phyloP scores from a whole-genome alignment of 2,888 invertebrate genomes.

The Erebia ligea region DNA sequence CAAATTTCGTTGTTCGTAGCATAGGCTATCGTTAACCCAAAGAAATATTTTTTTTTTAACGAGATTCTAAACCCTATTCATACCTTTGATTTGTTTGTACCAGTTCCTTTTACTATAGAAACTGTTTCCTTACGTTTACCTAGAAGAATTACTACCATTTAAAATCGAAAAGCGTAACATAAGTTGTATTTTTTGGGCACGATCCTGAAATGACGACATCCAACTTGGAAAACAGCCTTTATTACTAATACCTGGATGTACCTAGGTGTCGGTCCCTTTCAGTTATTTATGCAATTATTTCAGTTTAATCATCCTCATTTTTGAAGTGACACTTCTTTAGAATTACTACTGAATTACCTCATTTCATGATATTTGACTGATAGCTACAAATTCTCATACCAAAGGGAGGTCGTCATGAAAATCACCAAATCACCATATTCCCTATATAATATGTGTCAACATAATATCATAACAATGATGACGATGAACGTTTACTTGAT shows the following conservation, averaged over 20 bases:
- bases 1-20: no score
- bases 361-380: no score
- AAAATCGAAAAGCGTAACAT: slow-evolving; percentile 22
- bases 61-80: slow-evolving; percentile 1
- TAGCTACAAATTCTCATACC: no score
- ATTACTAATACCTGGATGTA: background rate
- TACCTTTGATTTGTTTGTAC: background rate
- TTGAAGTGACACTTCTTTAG: no score
- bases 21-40: no score
- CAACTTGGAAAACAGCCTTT: background rate
- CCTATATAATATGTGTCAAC: no score
- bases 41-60: background rate
- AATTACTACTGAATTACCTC: no score
- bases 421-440: no score
- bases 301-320: no score
- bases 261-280: background rate
- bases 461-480: no score
- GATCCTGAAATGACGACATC: background rate
- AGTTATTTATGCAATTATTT: background rate
- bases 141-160: slow-evolving; percentile 4
- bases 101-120: background rate
- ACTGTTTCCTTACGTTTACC: slow-evolving; percentile 7
- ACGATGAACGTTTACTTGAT: no score
- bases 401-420: no score
- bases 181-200: slow-evolving; percentile 3